Percentiles rank a stretch among this genome's conserved stretches.
phyloP scores from a whole-genome alignment of 92 coral and sea anemone species.

The Pocillopora grandis region DNA sequence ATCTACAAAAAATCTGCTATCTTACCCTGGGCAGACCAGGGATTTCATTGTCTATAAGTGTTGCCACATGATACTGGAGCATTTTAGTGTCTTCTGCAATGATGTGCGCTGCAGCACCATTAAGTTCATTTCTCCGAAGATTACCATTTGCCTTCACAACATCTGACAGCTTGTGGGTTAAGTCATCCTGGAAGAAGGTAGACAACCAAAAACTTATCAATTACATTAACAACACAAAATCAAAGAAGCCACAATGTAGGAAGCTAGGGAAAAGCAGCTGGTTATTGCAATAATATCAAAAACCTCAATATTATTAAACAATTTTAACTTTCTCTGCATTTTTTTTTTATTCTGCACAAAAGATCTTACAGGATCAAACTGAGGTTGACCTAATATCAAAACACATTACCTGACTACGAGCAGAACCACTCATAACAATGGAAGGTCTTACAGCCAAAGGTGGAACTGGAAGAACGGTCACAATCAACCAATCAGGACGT shows the following conservation, averaged over 20 bases:
- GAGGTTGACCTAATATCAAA: not conserved
- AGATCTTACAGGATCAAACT: constrained; percentile 1
- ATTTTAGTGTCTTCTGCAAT: constrained; percentile 96
- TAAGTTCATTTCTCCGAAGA: constrained; percentile 89
- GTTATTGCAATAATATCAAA: no score
- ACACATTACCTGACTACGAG: constrained; percentile 90
- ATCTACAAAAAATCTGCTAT: no score
- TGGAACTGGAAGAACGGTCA: constrained; percentile 97
- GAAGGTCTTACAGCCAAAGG: constrained; percentile 99
- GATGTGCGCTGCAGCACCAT: constrained; percentile 99
- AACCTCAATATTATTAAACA: not conserved
- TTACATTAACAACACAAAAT: not conserved
- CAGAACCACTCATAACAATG: constrained; percentile 96
- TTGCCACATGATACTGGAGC: constrained; percentile 98
- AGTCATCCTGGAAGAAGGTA: constrained; percentile 74
- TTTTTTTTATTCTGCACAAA: not conserved
- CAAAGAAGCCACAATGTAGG: no score
- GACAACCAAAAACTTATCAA: no score
- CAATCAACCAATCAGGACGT: constrained; percentile 98
- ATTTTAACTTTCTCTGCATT: not conserved
- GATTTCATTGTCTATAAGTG: constrained; percentile 94
- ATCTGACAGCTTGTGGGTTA: constrained; percentile 98
- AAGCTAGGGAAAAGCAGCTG: no score
- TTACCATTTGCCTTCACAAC: constrained; percentile 94
- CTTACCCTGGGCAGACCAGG: constrained; percentile 98